These are phyloP conservation scores for Scolanthus callimorphus DNA, from an alignment of 92 coral and sea anemone genomes.

Conservation along the genomic window DNA sequence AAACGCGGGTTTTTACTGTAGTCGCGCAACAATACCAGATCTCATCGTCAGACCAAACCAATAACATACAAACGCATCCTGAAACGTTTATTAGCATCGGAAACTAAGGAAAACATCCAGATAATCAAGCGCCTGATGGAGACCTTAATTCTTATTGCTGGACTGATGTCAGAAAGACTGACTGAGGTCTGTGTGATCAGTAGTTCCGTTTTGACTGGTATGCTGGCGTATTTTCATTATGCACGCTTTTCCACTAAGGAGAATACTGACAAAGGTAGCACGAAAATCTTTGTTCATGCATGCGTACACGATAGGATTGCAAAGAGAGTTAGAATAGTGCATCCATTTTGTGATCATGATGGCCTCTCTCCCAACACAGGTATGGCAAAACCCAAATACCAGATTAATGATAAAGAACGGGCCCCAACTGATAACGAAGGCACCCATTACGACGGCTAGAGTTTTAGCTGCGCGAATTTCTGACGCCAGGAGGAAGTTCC, in stretches of 20 bases:
- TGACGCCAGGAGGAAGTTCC: slow-evolving; percentile 82
- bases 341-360: slow-evolving; percentile 91
- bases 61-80: no score
- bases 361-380: slow-evolving; percentile 53
- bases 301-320: slow-evolving; percentile 86
- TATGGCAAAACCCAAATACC: slow-evolving; percentile 58
- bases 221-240: slow-evolving; percentile 4
- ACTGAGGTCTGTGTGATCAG: slow-evolving; percentile 28
- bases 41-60: no score
- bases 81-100: no score
- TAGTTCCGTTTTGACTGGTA: not conserved
- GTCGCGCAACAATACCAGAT: no score
- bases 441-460: slow-evolving; percentile 90
- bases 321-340: slow-evolving; percentile 85
- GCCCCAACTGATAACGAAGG: slow-evolving; percentile 89
- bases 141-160: no score
- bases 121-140: no score
- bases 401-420: slow-evolving; percentile 79
- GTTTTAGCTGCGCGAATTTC: slow-evolving; percentile 94
- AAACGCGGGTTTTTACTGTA: no score
- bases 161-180: no score
- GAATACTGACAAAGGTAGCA: slow-evolving; percentile 59
- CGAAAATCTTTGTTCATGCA: slow-evolving; percentile 93
- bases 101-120: no score
- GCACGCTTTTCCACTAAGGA: slow-evolving; percentile 48